Percentiles rank a stretch among this genome's conserved stretches.
phyloP scores from a whole-genome alignment of 64 coral and sea anemone genomes.

The Montipora sp. region DNA sequence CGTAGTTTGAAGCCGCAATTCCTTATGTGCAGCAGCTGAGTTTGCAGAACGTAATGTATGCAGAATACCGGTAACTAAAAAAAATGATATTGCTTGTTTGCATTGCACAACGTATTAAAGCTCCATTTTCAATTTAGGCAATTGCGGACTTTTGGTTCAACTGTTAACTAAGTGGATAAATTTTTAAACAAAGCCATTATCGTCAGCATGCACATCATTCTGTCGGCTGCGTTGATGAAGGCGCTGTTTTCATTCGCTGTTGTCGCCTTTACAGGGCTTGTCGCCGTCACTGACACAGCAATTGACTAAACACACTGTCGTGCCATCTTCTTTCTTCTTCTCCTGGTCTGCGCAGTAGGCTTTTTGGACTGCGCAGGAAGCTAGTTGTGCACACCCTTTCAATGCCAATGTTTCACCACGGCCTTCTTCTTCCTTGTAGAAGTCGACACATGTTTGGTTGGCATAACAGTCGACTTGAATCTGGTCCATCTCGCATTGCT shows the following conservation, averaged over 20 bases:
- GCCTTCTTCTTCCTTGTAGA: neutral
- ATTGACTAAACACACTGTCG: neutral
- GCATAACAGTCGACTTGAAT: neutral
- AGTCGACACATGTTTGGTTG: neutral
- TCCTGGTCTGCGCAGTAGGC: neutral
- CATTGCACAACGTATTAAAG: too few species aligned
- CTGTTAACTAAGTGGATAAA: too few species aligned
- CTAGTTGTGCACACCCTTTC: neutral
- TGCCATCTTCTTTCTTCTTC: neutral
- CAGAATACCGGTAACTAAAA: too few species aligned
- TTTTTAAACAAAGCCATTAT: neutral
- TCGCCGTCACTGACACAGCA: neutral
- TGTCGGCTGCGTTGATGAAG: neutral
- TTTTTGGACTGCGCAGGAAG: neutral
- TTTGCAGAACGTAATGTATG: too few species aligned
- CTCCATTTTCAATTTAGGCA: too few species aligned
- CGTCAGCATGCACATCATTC: neutral
- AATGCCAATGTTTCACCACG: neutral
- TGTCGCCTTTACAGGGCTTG: neutral
- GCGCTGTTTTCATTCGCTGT: neutral
- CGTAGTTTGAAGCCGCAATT: too few species aligned
- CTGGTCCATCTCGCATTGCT: neutral
- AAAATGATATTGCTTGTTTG: too few species aligned
- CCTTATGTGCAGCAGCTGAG: too few species aligned
- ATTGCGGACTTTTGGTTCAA: too few species aligned